Conservation (phyloP, 2,888 invertebrate genomes). For the Epinotia bilunana region DNA sequence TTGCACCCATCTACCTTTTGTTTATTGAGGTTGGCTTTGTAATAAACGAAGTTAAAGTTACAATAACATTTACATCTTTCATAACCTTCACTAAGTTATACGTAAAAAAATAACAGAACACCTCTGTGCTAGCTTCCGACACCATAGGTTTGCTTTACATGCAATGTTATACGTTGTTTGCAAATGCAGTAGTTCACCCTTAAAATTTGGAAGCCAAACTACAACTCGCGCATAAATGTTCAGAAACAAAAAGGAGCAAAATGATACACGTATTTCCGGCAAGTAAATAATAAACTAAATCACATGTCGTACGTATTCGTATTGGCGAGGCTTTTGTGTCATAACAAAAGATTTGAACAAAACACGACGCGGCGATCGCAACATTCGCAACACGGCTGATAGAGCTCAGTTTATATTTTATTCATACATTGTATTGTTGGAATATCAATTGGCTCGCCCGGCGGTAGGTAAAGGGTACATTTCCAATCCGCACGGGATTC, state of each 20-base stretch:
- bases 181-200: neutral
- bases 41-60: slow-evolving; percentile 35
- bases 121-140: neutral
- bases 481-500: slow-evolving; percentile 85
- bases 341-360: slow-evolving; percentile 68
- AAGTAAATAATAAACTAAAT: slow-evolving; percentile 39
- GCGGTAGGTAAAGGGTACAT: slow-evolving; percentile 85
- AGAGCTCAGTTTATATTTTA: slow-evolving; percentile 84
- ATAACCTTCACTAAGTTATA: neutral
- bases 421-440: slow-evolving; percentile 85
- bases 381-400: slow-evolving; percentile 78
- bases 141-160: neutral
- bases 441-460: slow-evolving; percentile 85
- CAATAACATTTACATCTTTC: neutral
- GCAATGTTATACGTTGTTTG: slow-evolving; percentile 6
- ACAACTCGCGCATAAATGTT: neutral
- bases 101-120: neutral
- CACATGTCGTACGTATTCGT: slow-evolving; percentile 13
- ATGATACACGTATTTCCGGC: neutral
- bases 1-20: slow-evolving; percentile 53
- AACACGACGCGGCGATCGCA: slow-evolving; percentile 73
- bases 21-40: slow-evolving; percentile 53
- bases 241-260: slow-evolving; percentile 6
- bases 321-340: slow-evolving; percentile 45
- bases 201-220: neutral